A percentile compares a stretch with the other conserved stretches of the same genome.
Conservation (phyloP, 2,113 vertebrate genomes). For the Ifrita kowaldi region DNA sequence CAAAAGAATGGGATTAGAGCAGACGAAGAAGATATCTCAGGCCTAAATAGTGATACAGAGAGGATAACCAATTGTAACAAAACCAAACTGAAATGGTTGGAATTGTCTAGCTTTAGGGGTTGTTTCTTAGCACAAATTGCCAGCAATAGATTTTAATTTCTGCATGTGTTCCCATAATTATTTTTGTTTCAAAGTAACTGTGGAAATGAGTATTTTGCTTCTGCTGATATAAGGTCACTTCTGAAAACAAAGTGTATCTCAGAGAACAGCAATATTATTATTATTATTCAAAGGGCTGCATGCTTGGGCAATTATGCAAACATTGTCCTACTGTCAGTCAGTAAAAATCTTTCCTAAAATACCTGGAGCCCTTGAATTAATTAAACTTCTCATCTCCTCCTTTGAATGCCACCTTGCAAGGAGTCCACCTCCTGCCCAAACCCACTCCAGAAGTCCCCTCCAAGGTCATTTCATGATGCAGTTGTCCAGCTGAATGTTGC, state of each 20-base stretch:
- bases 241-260: constrained; percentile 41
- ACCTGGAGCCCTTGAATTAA: constrained; percentile 11
- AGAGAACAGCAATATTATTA: constrained; percentile 20
- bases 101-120: background rate
- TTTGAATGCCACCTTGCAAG: background rate
- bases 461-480: background rate
- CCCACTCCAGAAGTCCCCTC: background rate
- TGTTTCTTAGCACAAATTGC: constrained; percentile 32
- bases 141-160: constrained; percentile 58
- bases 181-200: constrained; percentile 52
- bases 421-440: background rate
- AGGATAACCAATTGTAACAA: background rate
- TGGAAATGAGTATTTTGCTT: constrained; percentile 64
- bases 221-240: constrained; percentile 54
- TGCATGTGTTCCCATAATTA: constrained; percentile 12
- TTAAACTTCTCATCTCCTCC: background rate
- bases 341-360: constrained; percentile 19
- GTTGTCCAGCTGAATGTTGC: background rate
- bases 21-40: background rate
- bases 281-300: background rate
- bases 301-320: constrained; percentile 53
- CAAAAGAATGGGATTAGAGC: constrained; percentile 12
- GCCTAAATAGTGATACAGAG: background rate
- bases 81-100: background rate
- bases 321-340: constrained; percentile 18